Percentiles rank a stretch among this genome's conserved stretches.
Evolutionary conservation across 2,888 invertebrate species (phyloP).

Genomic region (Watsonalla binaria): DNA sequence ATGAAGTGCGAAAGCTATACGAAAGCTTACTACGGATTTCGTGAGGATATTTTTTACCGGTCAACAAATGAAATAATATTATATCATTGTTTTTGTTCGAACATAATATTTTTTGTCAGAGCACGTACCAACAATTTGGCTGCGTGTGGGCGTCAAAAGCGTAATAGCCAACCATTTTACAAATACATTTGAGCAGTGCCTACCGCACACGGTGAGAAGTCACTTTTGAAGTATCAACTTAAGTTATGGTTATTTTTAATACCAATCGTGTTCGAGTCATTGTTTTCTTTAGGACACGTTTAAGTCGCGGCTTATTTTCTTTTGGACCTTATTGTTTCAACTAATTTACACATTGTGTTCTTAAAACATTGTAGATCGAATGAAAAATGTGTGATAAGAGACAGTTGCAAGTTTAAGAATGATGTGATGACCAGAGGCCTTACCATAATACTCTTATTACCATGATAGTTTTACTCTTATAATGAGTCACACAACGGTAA

Average conservation of each 20-base stretch:
- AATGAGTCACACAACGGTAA: no score
- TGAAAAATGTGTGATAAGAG: no score
- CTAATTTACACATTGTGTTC: conserved; percentile 16
- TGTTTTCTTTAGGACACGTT: conserved; percentile 69
- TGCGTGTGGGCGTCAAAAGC: conserved; percentile 67
- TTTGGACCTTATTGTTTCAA: conserved; percentile 31
- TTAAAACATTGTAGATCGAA: conserved; percentile 18
- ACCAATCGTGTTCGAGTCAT: conserved; percentile 51
- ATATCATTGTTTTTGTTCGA: conserved; percentile 33
- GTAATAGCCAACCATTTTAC: conserved; percentile 59
- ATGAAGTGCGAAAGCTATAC: no score
- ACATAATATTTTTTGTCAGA: conserved; percentile 34
- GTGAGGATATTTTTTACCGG: no score
- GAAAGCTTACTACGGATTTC: no score
- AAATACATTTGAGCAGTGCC: conserved; percentile 54
- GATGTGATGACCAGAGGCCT: no score
- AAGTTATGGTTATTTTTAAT: conserved; percentile 60
- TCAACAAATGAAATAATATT: conserved; percentile 10
- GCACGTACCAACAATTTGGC: conserved; percentile 41
- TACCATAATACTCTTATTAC: no score
- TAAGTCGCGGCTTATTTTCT: conserved; percentile 39
- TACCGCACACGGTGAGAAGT: conserved; percentile 64
- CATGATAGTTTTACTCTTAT: no score
- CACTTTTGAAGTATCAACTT: conserved; percentile 63
- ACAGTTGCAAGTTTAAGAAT: no score